These are phyloP conservation scores for Pelodytes ibericus DNA, from an alignment of 2,797 vertebrate species.

Conservation along the genomic window DNA sequence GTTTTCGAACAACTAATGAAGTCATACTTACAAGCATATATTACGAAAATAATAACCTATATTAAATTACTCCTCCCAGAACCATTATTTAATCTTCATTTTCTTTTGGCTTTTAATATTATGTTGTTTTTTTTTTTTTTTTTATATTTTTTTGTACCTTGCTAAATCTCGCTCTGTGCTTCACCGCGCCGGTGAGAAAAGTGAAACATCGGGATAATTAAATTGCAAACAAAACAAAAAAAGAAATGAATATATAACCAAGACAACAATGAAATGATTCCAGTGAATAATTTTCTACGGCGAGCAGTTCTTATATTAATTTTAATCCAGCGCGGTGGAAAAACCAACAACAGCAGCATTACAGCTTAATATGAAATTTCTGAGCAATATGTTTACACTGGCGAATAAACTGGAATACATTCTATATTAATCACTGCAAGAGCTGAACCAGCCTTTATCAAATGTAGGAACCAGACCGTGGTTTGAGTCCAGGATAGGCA, in stretches of 20 bases:
- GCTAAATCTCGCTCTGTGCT: neutral
- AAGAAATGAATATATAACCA: too few species aligned
- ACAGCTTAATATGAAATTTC: neutral
- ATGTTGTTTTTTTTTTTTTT: neutral
- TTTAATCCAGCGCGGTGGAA: constrained; percentile 30
- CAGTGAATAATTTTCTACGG: constrained; percentile 34
- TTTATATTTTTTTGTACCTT: neutral
- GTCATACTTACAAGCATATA: too few species aligned
- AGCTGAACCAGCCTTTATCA: neutral
- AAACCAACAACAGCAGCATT: too few species aligned
- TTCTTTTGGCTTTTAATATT: too few species aligned
- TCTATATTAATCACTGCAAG: neutral
- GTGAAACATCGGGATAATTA: constrained; percentile 36
- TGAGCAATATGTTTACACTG: neutral
- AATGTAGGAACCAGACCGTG: neutral
- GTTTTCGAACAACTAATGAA: too few species aligned
- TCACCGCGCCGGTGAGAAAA: constrained; percentile 6
- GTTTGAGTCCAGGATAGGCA: neutral
- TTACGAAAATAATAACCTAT: neutral
- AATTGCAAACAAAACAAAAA: constrained; percentile 41
- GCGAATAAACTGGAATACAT: neutral
- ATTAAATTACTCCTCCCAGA: neutral
- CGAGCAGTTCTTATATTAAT: constrained; percentile 15
- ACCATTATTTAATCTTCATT: too few species aligned
- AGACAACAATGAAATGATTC: constrained; percentile 34